phyloP scores from a whole-genome alignment of 2,797 vertebrate genomes.

The Ciconia nigra region DNA sequence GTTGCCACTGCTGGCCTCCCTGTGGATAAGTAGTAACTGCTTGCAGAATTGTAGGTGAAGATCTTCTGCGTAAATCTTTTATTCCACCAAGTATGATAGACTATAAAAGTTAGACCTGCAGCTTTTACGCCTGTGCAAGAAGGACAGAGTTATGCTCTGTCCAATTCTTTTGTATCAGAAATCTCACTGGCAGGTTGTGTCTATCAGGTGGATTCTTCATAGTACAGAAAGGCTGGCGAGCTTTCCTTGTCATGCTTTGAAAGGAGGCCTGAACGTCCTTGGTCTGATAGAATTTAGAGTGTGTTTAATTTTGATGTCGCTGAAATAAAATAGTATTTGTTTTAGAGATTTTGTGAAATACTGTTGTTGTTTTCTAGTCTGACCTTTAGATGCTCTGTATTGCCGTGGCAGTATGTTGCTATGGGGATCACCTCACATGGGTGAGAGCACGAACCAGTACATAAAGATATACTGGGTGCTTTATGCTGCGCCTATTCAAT shows the following conservation, averaged over 20 bases:
- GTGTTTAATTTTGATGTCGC: not conserved
- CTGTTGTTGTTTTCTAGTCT: conserved; percentile 47
- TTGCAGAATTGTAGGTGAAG: not conserved
- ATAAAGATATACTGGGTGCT: not conserved
- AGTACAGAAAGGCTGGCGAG: not conserved
- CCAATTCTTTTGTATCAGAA: not conserved
- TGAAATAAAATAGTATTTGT: conserved; percentile 35
- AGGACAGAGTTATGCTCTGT: not conserved
- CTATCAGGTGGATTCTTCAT: not conserved
- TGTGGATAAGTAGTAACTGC: not conserved
- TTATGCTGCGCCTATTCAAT: not conserved
- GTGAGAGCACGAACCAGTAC: not conserved
- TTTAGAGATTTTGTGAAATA: conserved; percentile 44
- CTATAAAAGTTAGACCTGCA: not conserved
- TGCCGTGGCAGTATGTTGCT: not conserved
- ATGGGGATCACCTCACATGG: conserved; percentile 30
- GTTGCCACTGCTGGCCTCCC: not conserved
- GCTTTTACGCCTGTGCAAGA: not conserved
- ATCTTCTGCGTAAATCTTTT: not conserved
- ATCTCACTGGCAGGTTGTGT: not conserved
- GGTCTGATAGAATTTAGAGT: not conserved
- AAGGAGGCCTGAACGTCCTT: not conserved
- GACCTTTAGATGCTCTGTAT: conserved; percentile 31
- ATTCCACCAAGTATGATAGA: not conserved
- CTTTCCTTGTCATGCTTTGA: not conserved